phyloP scores from a whole-genome alignment of 1,140 invertebrate species.

The Pachypsylla venusta region DNA sequence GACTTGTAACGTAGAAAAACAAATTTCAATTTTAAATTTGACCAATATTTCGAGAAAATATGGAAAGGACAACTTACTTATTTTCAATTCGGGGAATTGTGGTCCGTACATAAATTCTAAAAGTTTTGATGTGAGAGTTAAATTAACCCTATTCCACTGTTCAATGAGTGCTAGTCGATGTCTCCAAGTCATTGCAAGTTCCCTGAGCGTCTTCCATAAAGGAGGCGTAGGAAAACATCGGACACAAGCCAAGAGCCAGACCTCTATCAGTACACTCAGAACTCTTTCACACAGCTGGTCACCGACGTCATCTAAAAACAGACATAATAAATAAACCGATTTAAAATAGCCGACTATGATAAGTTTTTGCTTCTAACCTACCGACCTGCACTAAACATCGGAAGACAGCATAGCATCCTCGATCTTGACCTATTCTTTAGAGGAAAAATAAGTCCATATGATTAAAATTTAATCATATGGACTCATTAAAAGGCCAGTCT shows the following conservation, averaged over 20 bases:
- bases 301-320: conserved; percentile 63
- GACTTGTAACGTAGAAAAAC: no score
- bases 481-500: no score
- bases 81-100: conserved; percentile 68
- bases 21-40: no score
- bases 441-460: no score
- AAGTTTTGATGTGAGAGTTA: conserved; percentile 69
- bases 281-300: conserved; percentile 90
- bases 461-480: no score
- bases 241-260: conserved; percentile 84
- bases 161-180: conserved; percentile 81
- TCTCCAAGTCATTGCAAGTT: conserved; percentile 82
- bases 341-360: no score
- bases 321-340: background rate
- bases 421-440: no score
- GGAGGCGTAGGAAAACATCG: conserved; percentile 83
- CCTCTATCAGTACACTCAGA: conserved; percentile 82
- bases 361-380: no score
- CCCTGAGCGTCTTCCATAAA: conserved; percentile 87
- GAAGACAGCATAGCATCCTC: no score
- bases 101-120: conserved; percentile 80
- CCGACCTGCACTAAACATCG: no score
- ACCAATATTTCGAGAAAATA: background rate
- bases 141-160: conserved; percentile 89
- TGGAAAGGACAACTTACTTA: conserved; percentile 39